A percentile compares a stretch with the other conserved stretches of the same genome.
Conservation (phyloP, 2,113 vertebrate genomes). For the Rhagologus leucostigma region DNA sequence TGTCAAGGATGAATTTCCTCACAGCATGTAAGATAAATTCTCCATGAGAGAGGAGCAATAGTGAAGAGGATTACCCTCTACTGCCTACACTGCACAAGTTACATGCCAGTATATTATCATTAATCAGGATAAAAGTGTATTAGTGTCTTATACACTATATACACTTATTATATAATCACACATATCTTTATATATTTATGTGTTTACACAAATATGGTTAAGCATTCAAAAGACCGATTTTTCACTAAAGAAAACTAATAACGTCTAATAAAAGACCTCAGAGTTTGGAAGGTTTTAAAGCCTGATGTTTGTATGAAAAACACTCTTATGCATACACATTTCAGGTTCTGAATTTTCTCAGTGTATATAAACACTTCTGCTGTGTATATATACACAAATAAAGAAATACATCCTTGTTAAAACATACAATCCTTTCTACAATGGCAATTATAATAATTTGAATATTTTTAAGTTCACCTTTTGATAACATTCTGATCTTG, state of each 20-base stretch:
- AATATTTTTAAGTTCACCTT: slow-evolving; percentile 80
- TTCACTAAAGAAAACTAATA: background rate
- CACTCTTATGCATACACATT: background rate
- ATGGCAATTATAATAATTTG: background rate
- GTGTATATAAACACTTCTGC: background rate
- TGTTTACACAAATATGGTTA: background rate
- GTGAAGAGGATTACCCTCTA: background rate
- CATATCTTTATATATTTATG: background rate
- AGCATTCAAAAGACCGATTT: background rate
- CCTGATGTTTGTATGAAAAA: background rate
- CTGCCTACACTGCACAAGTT: background rate
- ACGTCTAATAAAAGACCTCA: background rate
- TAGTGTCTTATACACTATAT: background rate
- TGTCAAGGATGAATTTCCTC: background rate
- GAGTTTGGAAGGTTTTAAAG: background rate
- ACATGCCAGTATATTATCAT: background rate
- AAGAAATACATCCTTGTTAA: background rate
- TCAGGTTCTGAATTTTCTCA: background rate
- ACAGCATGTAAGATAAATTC: background rate
- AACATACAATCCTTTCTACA: background rate
- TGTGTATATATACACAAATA: background rate
- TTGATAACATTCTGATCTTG: slow-evolving; percentile 86
- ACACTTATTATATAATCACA: background rate
- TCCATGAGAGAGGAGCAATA: background rate
- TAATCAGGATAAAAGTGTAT: background rate